A percentile compares a stretch with the other conserved stretches of the same genome.
phyloP scores from a whole-genome alignment of 2,797 vertebrate species.

The Tolypeutes matacus region DNA sequence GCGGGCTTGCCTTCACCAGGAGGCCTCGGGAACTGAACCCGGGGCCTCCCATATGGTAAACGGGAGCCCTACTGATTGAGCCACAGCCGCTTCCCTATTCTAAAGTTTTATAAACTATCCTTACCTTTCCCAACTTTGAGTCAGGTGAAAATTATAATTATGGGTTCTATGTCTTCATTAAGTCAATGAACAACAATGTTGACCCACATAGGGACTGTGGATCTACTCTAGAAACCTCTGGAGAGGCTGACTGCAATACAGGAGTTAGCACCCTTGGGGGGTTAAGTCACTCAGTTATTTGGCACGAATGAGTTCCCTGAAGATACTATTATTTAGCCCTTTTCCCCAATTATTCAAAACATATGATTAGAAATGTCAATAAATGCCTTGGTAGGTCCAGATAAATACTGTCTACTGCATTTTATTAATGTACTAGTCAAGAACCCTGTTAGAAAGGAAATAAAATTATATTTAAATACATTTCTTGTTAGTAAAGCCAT shows the following conservation, averaged over 20 bases:
- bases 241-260: not conserved
- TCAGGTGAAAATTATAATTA: not conserved
- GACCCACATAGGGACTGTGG: not conserved
- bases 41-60: no score
- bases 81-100: no score
- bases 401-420: constrained; percentile 17
- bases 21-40: no score
- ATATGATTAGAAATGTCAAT: constrained; percentile 28
- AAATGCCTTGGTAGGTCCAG: not conserved
- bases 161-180: not conserved
- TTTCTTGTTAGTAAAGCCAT: not conserved
- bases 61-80: no score
- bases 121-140: constrained; percentile 12
- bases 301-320: not conserved
- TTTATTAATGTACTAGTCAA: not conserved
- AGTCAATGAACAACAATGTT: constrained; percentile 2
- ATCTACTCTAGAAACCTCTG: not conserved
- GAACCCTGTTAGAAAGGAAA: constrained; percentile 11
- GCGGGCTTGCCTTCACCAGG: no score
- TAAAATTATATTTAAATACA: constrained; percentile 16
- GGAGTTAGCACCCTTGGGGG: not conserved
- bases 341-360: not conserved
- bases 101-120: not conserved
- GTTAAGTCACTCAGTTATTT: not conserved
- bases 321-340: not conserved